These are phyloP conservation scores for Tachysurus vachellii DNA, from an alignment of 2,113 vertebrate genomes.

Conservation along the genomic window DNA sequence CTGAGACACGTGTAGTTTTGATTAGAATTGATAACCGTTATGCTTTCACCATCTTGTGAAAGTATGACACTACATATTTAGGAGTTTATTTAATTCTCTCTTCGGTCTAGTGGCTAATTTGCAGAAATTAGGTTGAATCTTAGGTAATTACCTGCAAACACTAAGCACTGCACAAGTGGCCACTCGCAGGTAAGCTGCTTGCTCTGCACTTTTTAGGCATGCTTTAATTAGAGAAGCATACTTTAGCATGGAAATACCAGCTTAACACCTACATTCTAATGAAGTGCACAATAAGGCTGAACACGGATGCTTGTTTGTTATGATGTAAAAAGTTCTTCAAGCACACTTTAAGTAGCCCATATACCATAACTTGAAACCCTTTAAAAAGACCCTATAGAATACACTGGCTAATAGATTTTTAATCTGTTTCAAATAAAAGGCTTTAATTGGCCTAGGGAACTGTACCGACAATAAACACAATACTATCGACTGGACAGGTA, in stretches of 20 bases:
- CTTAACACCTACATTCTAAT: not conserved
- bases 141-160: not conserved
- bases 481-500: not conserved
- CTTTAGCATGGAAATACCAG: not conserved
- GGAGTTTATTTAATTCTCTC: not conserved
- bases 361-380: not conserved
- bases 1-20: not conserved
- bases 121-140: not conserved
- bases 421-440: not conserved
- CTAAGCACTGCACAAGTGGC: not conserved
- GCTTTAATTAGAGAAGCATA: not conserved
- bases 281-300: not conserved
- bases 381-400: not conserved
- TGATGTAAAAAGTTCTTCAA: not conserved
- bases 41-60: not conserved
- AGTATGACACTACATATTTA: not conserved
- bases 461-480: not conserved
- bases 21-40: not conserved
- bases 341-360: not conserved
- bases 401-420: not conserved
- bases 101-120: conserved; percentile 1
- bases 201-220: not conserved
- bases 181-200: not conserved
- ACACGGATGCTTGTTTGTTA: not conserved
- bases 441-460: not conserved